Evolutionary conservation across 2,797 vertebrate species (phyloP), one percentile per base, ranked within the genome.

Genomic region (Perodicticus potto): DNA sequence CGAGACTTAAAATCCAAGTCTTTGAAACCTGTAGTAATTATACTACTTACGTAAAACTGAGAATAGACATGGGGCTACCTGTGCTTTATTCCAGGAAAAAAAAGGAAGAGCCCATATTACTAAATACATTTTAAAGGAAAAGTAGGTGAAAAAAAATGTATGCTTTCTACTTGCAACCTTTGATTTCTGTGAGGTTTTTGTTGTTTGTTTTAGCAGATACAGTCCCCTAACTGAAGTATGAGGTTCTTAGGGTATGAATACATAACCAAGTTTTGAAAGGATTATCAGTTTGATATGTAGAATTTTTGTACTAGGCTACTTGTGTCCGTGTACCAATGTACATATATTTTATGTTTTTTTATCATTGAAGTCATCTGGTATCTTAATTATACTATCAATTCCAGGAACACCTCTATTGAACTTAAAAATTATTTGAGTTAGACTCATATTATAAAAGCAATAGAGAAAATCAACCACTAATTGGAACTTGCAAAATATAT

Each of bases 401-500:
- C 87, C 73, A 93, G 34, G 20, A 96, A 92, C 32, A 83, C 69
- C 69, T 96, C 96, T 93, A 59, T 91, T 96, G 74, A 87, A 96
- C 81, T 96, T 95, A 94, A 91, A 96, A 96, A 69, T 80, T 95
- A 96, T 95, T 96, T 76, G 55, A 90, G 85, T 96, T 89, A 95
- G 92, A 87, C 82, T 97, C 83, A 63, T 61, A 95, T 91, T 97
- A 93, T 96, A 93, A 96, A 97, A 95, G 59, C 73, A 96, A 97
- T 93, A 96, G 85, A 97, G 95, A 96, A 96, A 94, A 83, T 86
- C 81, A 97, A 96, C 96, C 94, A 94, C 91, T 96, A 97, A 97
- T 97, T 97, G 95, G 96, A 96, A 96, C 94, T 97, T 97, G 94
- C 95, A 97, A 97, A 96, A 97, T 96, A 91, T 94, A 97, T 97